Base-by-base conservation (phyloP, 2,888 invertebrate genomes). In the Globia sparganii region DNA sequence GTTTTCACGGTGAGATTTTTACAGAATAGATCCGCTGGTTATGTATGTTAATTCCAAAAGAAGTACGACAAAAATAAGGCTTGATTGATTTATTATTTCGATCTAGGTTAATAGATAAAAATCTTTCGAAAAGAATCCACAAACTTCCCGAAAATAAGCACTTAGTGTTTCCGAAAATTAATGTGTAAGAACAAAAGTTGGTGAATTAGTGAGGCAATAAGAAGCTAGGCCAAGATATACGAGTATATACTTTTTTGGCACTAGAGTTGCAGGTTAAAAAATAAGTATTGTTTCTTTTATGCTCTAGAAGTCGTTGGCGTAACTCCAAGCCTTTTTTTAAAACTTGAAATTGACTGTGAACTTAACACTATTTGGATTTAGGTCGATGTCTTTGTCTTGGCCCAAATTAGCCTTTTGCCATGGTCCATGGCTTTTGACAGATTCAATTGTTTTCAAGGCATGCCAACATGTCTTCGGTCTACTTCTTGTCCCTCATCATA, bases 161-260 rank as follows among this genome's bases (percentile, higher is more conserved):
- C 87, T 89, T 87, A 90, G 88, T 86, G 86, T 84, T 89, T 87
- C 87, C 68, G 83, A 85, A 90, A 91, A 91, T 90, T 85, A 88
- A 90, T 91, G 88, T 87, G 77, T 80, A 85, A 85, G 70, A 73
- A 85, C 69, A 86, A 84, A 90, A 91, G 85, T 92, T 90, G 78
- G 87, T 89, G 87, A 91, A 90, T 91, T 91, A 91, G 88, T 88
- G 77, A 59, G 79, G 86, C 86, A 89, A 91, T 92, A 90, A 91
- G 88, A 86, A 79, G 64, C 65, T 40, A 78, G 72, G 71, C 73
- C 79, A 85, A 85, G 86, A 85, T 81, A 87, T 87, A 79, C 40
- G 79, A 68, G 67, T 49, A 87, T 88, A 88, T 89, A 87, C 87
- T 83, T 84, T 90, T 86, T 88, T 89, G 89, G 88, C 87, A 87